Evolutionary conservation across 2,888 invertebrate species (phyloP).

Genomic region (Ophion ventricosus): DNA sequence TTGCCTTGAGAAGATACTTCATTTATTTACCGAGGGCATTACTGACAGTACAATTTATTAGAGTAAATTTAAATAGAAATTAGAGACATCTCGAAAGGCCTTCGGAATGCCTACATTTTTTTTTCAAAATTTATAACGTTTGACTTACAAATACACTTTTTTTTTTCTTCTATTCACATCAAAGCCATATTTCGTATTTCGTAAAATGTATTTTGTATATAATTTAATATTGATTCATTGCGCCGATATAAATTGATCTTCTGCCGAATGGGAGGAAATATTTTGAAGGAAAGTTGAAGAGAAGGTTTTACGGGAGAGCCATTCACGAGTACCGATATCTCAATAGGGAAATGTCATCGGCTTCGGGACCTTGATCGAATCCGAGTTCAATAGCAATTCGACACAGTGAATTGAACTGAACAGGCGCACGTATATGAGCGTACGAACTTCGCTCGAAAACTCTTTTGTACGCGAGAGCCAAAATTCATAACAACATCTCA

Average conservation of each 20-base stretch:
- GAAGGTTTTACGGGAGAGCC: conserved; percentile 11
- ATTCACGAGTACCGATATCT: conserved; percentile 51
- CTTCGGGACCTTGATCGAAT: conserved; percentile 57
- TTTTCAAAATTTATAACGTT: background rate
- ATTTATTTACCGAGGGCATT: background rate
- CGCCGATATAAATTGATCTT: background rate
- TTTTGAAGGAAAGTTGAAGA: background rate
- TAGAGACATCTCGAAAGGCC: background rate
- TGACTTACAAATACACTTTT: background rate
- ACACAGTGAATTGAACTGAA: conserved; percentile 14
- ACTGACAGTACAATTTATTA: background rate
- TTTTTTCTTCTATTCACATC: background rate
- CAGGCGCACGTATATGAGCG: background rate
- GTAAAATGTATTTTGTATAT: background rate
- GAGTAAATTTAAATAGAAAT: background rate
- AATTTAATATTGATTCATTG: background rate
- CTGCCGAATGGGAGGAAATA: background rate
- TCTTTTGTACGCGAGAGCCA: background rate
- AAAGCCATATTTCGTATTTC: background rate
- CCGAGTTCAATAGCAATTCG: conserved; percentile 64
- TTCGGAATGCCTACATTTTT: background rate
- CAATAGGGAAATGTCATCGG: conserved; percentile 51
- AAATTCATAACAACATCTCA: background rate
- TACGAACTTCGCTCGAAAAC: background rate
- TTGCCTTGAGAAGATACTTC: conserved; percentile 3